Evolutionary conservation across 1,140 invertebrate genomes (phyloP), one percentile per base, ranked within the genome.

Genomic region (Brachystomella parvula): DNA sequence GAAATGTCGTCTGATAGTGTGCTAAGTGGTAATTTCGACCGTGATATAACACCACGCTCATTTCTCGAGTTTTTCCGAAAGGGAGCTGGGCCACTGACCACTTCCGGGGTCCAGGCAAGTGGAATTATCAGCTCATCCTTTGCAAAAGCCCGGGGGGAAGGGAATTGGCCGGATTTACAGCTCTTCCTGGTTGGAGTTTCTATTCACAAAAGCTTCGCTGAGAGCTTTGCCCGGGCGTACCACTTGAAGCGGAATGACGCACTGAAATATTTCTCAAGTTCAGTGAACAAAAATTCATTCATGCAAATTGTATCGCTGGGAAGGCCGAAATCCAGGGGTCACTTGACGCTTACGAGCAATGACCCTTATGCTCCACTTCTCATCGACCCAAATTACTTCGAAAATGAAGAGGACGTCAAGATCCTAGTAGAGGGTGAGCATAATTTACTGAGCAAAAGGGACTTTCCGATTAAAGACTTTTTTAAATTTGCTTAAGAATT

Each of bases 161-260:
- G 44, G 0, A 62, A 66, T 33, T 70, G 68, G 68, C 68, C 68
- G 0, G 68, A 70, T 35, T 47, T 66, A n/a, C 68, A 70, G 24
- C 24, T 66, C 2, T 28, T 66, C 26, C 57, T 63, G n/a, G 31
- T 53, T 12, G 63, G 63, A 2, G 56, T 61, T 1, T 30, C 33
- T 28, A 28, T 58, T 0, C 53, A 64, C 17, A 29, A 44, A 31
- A 44, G 33, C 31, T 67, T 47, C 24, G 62, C 62, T 1, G 32
- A 61, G 53, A 30, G 64, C 47, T 67, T 67, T 24, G 39, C 69
- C 9, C 56, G 49, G 12, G 66, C 53, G 12, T 67, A 67, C 31
- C 31, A 58, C 17, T 29, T 64, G 0, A 57, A 63, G 47, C 32
- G 32, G 6, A n/a, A 64, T 15, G 47, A 64, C n/a, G 26, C 62